Evolutionary conservation across 2,888 invertebrate genomes (phyloP).

Genomic region (Polydrusus tereticollis): DNA sequence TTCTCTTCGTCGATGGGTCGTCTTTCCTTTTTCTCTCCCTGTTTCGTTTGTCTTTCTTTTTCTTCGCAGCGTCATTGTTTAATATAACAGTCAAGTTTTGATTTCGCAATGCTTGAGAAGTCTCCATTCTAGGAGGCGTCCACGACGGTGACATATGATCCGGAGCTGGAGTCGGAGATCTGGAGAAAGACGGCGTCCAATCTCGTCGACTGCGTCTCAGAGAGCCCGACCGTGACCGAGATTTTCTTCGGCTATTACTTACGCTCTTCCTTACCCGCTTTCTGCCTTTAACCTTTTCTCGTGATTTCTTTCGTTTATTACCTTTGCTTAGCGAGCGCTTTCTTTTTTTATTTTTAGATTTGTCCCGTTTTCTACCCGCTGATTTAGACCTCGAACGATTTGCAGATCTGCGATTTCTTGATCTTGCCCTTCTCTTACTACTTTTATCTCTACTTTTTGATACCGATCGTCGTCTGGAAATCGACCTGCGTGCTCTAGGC

Average conservation of each 20-base stretch:
- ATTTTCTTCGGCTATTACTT: constrained; percentile 60
- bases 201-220: constrained; percentile 60
- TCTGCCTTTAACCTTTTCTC: constrained; percentile 60
- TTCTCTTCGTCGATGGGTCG: constrained; percentile 57
- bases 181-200: constrained; percentile 72
- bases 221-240: constrained; percentile 60
- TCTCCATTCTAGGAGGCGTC: constrained; percentile 73
- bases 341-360: constrained; percentile 58
- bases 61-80: constrained; percentile 68
- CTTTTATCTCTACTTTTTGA: constrained; percentile 58
- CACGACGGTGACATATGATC: constrained; percentile 68
- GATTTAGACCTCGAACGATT: constrained; percentile 57
- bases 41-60: constrained; percentile 65
- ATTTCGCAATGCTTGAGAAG: constrained; percentile 50
- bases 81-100: constrained; percentile 73
- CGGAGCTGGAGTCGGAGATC: constrained; percentile 70
- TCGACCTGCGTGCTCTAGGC: constrained; percentile 54
- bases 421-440: constrained; percentile 52
- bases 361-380: constrained; percentile 49
- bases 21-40: constrained; percentile 56
- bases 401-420: constrained; percentile 51
- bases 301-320: constrained; percentile 64
- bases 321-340: constrained; percentile 59
- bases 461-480: constrained; percentile 53
- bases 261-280: constrained; percentile 41